Evolutionary conservation across 2,888 invertebrate genomes (phyloP), one percentile per base, ranked within the genome.

Genomic region (Tinea trinotella): DNA sequence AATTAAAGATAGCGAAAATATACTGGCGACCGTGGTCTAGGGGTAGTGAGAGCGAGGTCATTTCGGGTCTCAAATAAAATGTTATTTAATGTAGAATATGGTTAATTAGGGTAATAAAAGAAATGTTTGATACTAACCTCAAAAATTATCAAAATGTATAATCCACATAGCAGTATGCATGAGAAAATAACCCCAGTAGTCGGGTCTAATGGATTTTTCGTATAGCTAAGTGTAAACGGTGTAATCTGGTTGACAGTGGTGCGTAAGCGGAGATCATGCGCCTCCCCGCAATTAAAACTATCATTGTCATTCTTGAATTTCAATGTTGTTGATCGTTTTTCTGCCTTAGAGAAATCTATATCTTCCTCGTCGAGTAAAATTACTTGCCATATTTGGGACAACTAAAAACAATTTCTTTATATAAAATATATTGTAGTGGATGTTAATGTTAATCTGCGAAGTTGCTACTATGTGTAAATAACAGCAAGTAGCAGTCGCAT

Each of bases 61-160:
- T n/a, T n/a, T n/a, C n/a, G n/a, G n/a, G n/a, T n/a, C n/a, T n/a
- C n/a, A n/a, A n/a, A n/a, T n/a, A n/a, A n/a, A n/a, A n/a, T n/a
- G n/a, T n/a, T n/a, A n/a, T n/a, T n/a, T n/a, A n/a, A n/a, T n/a
- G n/a, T n/a, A n/a, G n/a, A n/a, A n/a, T n/a, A n/a, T n/a, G n/a
- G n/a, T n/a, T n/a, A n/a, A n/a, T n/a, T n/a, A n/a, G n/a, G n/a
- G n/a, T n/a, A n/a, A n/a, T n/a, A n/a, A n/a, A n/a, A n/a, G n/a
- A n/a, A n/a, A n/a, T n/a, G n/a, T n/a, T n/a, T n/a, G 7, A 30
- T 30, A 52, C 35, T 52, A 22, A 95, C 93, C 87, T 97, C 96
- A 81, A 95, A 95, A 61, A 96, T 92, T 57, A 97, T 93, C 9
- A 96, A 74, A 1, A 91, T 71, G 65, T 97, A 97, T 10, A 97